A percentile compares a stretch with the other conserved stretches of the same genome.
These are phyloP conservation scores for Urocitellus parryii DNA, from an alignment of 2,113 vertebrate genomes.

Conservation along the genomic window DNA sequence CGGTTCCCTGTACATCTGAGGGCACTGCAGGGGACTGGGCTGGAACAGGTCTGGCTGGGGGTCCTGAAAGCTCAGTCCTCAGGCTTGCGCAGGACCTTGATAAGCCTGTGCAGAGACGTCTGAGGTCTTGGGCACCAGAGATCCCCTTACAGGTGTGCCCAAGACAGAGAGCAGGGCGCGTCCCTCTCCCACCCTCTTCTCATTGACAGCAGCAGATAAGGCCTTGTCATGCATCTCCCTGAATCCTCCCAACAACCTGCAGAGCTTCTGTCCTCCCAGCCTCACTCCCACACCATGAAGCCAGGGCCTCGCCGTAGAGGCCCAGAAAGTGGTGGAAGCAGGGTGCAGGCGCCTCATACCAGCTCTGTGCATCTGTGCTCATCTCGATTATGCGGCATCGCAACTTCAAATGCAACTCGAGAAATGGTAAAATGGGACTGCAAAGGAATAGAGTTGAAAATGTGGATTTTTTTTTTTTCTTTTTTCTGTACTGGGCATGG, in stretches of 20 bases:
- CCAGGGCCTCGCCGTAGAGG: neutral
- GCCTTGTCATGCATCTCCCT: fast-evolving
- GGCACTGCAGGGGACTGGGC: neutral
- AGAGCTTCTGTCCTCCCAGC: neutral
- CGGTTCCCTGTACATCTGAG: neutral
- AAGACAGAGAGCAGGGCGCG: neutral
- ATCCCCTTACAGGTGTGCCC: neutral
- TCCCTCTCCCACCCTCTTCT: neutral
- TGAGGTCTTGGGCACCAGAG: neutral
- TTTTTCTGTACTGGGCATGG: too few relatives aligned
- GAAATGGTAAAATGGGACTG: neutral
- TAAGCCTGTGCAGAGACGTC: neutral
- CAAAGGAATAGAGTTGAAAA: neutral
- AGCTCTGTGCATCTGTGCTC: neutral
- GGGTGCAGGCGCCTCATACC: neutral
- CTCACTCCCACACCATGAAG: neutral
- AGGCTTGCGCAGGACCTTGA: neutral
- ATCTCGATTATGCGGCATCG: neutral
- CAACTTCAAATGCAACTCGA: neutral
- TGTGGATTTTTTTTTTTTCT: neutral
- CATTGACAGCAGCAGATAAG: neutral
- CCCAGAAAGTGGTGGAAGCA: neutral
- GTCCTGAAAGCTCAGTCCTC: neutral
- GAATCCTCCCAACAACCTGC: neutral
- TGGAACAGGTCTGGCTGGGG: neutral